These are phyloP conservation scores for Lanius ludovicianus DNA, from an alignment of 2,113 vertebrate species.

Conservation along the genomic window DNA sequence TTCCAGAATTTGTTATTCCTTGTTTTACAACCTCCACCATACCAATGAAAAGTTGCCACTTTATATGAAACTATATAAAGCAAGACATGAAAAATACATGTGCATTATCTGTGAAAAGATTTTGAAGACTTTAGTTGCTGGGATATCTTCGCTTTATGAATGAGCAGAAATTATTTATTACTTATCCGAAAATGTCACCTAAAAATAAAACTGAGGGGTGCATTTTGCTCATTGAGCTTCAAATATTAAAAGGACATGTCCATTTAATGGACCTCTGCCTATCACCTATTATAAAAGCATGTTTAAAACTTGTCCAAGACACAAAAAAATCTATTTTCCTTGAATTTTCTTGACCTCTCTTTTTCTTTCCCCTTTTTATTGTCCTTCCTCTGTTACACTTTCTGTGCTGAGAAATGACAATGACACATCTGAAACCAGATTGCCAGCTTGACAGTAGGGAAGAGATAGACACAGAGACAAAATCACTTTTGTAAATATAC, in stretches of 20 bases:
- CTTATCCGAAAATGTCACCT: neutral
- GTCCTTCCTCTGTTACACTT: neutral
- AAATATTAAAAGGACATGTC: neutral
- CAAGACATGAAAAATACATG: neutral
- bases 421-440: neutral
- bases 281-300: neutral
- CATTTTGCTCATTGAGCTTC: neutral
- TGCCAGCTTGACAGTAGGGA: neutral
- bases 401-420: neutral
- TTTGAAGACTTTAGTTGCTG: neutral
- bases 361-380: neutral
- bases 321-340: neutral
- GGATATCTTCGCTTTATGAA: neutral
- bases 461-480: conserved; percentile 1
- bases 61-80: neutral
- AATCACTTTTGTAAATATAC: conserved; percentile 31
- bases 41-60: neutral
- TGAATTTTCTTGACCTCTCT: neutral
- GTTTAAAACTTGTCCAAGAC: neutral
- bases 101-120: neutral
- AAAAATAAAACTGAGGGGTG: neutral
- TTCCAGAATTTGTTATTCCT: neutral
- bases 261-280: neutral
- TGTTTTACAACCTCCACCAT: neutral
- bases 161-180: neutral